Base-by-base conservation (phyloP, 1,140 invertebrate genomes). In the Harpegnathos saltator region DNA sequence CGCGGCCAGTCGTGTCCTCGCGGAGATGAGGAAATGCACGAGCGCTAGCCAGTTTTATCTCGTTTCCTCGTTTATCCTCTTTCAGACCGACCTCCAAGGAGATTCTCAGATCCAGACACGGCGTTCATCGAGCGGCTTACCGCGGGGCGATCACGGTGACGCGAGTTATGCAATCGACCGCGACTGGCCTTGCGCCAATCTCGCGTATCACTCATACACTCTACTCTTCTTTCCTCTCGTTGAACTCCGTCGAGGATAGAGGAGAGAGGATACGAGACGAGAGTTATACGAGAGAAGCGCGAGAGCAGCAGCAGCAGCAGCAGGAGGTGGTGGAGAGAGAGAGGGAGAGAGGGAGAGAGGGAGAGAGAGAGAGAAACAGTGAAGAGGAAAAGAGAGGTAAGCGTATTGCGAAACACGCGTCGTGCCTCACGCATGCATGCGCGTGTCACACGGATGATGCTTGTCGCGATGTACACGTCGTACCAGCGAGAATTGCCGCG, bases 101-200 rank as follows among this genome's bases (percentile, higher is more conserved):
- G 80, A 75, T 62, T 59, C 50, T 52, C 61, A 52, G 38, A 58
- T 75, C 48, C 50, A 74, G 59, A 56, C 65, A 58, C 72, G 50
- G 61, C 59, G 62, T 29, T 73, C 66, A 73, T 81, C 75, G 81
- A 83, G 73, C 83, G 44, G 62, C 50, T 80, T 69, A n/a, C 26
- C 15, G n/a, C n/a, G 14, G 66, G 77, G 81, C 82, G 85, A 91
- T 90, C 86, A 80, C 74, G 82, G 68, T 88, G 85, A 83, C 85
- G 62, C 83, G 86, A 83, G 88, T 91, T 91, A 91, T 80, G 90
- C 87, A 91, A 91, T 89, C 72, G 9, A 84, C 44, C 58, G 65
- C 61, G 59, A 72, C 85, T 90, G 89, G 90, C 91, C 90, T 91
- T 91, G 91, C 85, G 89, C 91, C 91, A 91, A 91, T 91, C 89